These are phyloP conservation scores for Nannoperca australis DNA, from an alignment of 2,797 vertebrate species.

Conservation along the genomic window DNA sequence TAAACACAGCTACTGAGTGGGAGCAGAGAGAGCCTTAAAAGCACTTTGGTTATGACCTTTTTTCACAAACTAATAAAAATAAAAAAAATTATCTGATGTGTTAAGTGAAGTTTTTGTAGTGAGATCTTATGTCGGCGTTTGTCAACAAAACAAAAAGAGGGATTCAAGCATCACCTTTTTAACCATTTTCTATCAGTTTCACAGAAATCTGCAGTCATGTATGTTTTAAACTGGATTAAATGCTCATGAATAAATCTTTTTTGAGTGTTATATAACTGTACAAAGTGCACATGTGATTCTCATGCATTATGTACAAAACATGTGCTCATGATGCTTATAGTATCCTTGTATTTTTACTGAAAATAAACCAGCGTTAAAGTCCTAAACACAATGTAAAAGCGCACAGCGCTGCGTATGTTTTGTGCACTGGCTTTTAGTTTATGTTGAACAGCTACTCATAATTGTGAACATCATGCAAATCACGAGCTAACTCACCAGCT, in stretches of 20 bases:
- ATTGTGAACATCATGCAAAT: constrained; percentile 26
- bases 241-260: not conserved
- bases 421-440: not conserved
- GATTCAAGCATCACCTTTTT: not conserved
- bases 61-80: constrained; percentile 8
- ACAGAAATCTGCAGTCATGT: not conserved
- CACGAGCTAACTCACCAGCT: constrained; percentile 1
- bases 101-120: not conserved
- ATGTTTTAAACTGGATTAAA: not conserved
- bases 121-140: not conserved
- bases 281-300: not conserved
- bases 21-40: constrained; percentile 36
- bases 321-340: not conserved
- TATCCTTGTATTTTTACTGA: constrained; percentile 28
- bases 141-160: constrained; percentile 13
- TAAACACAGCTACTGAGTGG: constrained; percentile 54
- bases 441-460: not conserved
- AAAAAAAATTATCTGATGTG: not conserved
- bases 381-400: not conserved
- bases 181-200: not conserved
- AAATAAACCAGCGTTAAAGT: not conserved
- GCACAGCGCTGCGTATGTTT: not conserved
- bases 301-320: constrained; percentile 34
- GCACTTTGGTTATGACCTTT: not conserved
- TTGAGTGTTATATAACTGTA: not conserved